Percentiles rank a stretch among this genome's conserved stretches.
Evolutionary conservation across 2,888 invertebrate genomes (phyloP).

Genomic region (Bellardia pandia): DNA sequence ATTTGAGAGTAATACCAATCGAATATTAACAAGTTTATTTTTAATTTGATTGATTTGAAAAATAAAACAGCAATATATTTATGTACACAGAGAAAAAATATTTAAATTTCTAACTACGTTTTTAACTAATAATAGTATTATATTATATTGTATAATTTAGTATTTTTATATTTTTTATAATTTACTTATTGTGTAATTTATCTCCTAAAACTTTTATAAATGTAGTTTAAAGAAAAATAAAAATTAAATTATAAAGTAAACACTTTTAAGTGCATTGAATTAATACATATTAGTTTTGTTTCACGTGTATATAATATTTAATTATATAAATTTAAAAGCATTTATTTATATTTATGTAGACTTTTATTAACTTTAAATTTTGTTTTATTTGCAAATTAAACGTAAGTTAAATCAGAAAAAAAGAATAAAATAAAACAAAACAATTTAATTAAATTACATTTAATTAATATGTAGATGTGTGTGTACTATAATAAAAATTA

Average conservation of each 20-base stretch:
- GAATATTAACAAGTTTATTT: slow-evolving; percentile 42
- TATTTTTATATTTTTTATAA: slow-evolving; percentile 1
- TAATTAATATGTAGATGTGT: background rate
- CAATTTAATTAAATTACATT: slow-evolving; percentile 21
- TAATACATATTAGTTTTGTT: slow-evolving; percentile 34
- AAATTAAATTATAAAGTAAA: slow-evolving; percentile 10
- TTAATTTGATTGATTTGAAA: slow-evolving; percentile 28
- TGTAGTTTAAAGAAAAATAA: background rate
- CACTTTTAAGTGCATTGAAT: slow-evolving; percentile 30
- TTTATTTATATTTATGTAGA: background rate
- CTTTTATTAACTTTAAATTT: background rate
- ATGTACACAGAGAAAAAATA: slow-evolving; percentile 36
- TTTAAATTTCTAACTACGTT: slow-evolving; percentile 45
- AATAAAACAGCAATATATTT: slow-evolving; percentile 35
- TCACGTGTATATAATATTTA: slow-evolving; percentile 6
- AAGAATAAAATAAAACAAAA: background rate
- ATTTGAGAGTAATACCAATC: slow-evolving; percentile 36
- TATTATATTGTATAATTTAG: slow-evolving; percentile 17
- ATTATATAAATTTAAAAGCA: slow-evolving; percentile 36
- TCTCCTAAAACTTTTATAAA: background rate
- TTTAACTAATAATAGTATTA: slow-evolving; percentile 28
- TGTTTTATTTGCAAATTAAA: slow-evolving; percentile 10
- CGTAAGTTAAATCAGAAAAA: slow-evolving; percentile 6
- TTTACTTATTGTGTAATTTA: slow-evolving; percentile 10
- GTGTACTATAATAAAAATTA: slow-evolving; percentile 15